phyloP scores from a whole-genome alignment of 2,113 vertebrate genomes.

The Dasyprocta punctata region DNA sequence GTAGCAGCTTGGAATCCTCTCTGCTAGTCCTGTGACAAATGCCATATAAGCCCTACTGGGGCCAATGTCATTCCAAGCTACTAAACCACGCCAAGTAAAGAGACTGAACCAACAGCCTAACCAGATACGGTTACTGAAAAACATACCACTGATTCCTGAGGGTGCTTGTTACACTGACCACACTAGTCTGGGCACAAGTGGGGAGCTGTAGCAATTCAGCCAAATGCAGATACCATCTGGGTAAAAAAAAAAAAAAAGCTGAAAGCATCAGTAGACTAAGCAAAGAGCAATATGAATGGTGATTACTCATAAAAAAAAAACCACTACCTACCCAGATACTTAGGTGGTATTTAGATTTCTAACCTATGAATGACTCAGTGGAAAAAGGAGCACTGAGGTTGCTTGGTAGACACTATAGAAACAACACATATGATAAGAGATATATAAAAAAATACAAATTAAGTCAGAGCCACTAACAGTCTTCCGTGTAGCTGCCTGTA shows the following conservation, averaged over 20 bases:
- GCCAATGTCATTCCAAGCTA: not conserved
- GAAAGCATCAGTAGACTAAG: not conserved
- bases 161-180: not conserved
- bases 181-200: not conserved
- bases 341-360: not conserved
- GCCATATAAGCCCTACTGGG: not conserved
- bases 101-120: not conserved
- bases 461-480: not conserved
- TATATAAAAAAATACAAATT: not conserved
- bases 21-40: not conserved
- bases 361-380: not conserved
- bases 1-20: not conserved
- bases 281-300: not conserved
- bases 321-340: not conserved
- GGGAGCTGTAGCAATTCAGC: not conserved
- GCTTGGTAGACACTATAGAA: not conserved
- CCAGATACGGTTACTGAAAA: not conserved
- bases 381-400: not conserved
- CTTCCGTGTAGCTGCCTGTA: not conserved
- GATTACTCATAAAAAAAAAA: not conserved
- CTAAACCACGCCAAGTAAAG: not conserved
- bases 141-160: not conserved
- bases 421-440: not conserved
- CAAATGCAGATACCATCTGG: not conserved
- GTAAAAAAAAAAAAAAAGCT: not conserved